Base-by-base conservation (phyloP, 2,888 invertebrate species). In the Scaptomyza parva region DNA sequence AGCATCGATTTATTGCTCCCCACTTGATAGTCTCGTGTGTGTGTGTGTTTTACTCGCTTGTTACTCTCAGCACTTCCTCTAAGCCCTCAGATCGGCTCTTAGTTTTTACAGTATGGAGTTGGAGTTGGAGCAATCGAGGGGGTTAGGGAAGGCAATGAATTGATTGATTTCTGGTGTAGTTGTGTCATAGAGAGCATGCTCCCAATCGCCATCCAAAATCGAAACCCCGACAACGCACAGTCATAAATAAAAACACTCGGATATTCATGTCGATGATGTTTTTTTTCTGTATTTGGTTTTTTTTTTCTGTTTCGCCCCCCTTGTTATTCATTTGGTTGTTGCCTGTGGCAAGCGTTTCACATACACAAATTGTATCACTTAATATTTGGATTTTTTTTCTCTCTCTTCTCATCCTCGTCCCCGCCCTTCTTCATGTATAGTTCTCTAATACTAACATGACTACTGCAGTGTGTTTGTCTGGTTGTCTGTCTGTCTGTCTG, bases 221-320 rank as follows among this genome's bases (percentile, higher is more conserved):
- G 48, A 30, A 47, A 9, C 3, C 8, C 48, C 22, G 50, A 47
- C 62, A 61, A 85, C 83, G 65, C 59, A 68, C 61, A 79, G 80
- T 79, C 86, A 86, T 86, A 82, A 82, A 83, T 83, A 83, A 86
- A 86, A 83, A 80, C 81, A 81, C 86, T 82, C 82, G 70, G 69
- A 78, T 76, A 84, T 86, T 84, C 82, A 85, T 84, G 82, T 76
- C 78, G 76, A 68, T 81, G 74, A 62, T 65, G 43, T 57, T 67
- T 43, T 63, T 58, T 63, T 26, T 39, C 45, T 24, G 11, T 51
- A 11, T 41, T 37, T 37, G n/a, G 0, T 26, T 41, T 47, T 37
- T 54, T 26, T 35, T 14, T 44, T 52, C 14, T 18, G 12, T n/a
- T 20, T 39, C 43, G 30, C 44, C 20, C 17, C n/a, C 48, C 53